These are phyloP conservation scores for Cheiracanthium punctorium DNA, from an alignment of 2,888 invertebrate species.

Conservation along the genomic window DNA sequence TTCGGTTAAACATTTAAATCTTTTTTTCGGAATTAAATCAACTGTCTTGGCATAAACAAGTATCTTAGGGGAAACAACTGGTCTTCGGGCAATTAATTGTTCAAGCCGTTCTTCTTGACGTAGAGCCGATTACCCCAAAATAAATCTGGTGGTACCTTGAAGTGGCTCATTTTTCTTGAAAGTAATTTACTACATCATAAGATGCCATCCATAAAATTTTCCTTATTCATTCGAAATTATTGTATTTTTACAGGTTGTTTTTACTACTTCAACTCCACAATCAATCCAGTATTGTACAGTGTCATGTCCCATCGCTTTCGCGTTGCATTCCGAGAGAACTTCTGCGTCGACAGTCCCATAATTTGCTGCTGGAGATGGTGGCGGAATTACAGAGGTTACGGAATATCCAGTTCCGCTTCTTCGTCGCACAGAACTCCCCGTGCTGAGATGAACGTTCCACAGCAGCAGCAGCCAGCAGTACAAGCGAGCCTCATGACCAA, in stretches of 20 bases:
- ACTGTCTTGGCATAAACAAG: no score
- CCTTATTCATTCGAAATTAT: neutral
- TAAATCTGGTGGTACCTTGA: no score
- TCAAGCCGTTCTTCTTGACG: no score
- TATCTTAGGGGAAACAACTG: no score
- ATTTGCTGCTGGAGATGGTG: conserved; percentile 45
- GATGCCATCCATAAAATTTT: no score
- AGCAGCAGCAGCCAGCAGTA: neutral
- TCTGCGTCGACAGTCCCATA: conserved; percentile 53
- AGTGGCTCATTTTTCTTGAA: no score
- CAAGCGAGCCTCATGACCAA: neutral
- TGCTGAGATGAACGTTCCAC: neutral
- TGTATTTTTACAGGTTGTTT: conserved; percentile 70
- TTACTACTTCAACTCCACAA: conserved; percentile 72
- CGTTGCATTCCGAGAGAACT: conserved; percentile 72
- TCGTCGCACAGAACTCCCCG: conserved; percentile 17
- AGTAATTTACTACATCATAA: no score
- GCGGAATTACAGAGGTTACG: neutral
- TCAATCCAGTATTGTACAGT: conserved; percentile 72
- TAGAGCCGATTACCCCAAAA: no score
- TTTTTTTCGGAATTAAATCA: no score
- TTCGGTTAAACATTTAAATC: no score
- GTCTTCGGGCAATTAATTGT: no score
- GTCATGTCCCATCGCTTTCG: conserved; percentile 73
- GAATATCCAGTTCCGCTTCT: conserved; percentile 12